Evolutionary conservation across 2,888 invertebrate species (phyloP).

Genomic region (Meta bourneti): DNA sequence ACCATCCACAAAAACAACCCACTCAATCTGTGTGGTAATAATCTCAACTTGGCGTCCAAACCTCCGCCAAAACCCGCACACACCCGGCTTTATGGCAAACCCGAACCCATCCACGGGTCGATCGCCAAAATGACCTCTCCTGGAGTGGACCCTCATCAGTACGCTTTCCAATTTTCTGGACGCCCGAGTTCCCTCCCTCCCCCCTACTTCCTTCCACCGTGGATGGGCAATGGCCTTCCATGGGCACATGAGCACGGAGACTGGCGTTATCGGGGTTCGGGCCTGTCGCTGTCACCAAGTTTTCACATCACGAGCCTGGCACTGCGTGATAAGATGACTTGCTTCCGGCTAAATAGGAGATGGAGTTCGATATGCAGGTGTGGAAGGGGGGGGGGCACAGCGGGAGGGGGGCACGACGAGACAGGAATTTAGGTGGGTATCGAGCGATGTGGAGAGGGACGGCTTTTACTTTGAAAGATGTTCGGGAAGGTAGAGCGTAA

Average conservation of each 20-base stretch:
- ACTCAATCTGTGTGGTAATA: too few species aligned
- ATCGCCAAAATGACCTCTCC: conserved; percentile 63
- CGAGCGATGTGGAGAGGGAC: background rate
- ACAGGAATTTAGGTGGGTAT: conserved; percentile 7
- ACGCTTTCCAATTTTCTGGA: conserved; percentile 55
- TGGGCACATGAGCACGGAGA: conserved; percentile 3
- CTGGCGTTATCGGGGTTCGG: conserved; percentile 38
- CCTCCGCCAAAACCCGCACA: too few species aligned
- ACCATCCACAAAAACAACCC: too few species aligned
- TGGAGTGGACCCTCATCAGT: conserved; percentile 50
- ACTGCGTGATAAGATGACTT: conserved; percentile 51
- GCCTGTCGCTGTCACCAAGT: conserved; percentile 54
- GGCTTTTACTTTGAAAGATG: background rate
- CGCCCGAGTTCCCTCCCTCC: background rate
- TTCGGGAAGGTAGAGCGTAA: conserved; percentile 5
- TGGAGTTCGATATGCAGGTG: conserved; percentile 13
- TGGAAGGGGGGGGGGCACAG: background rate
- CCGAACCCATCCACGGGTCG: conserved; percentile 37
- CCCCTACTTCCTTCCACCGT: background rate
- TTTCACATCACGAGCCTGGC: conserved; percentile 39
- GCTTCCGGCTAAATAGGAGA: conserved; percentile 57
- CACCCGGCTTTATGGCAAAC: background rate
- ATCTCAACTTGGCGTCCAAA: too few species aligned
- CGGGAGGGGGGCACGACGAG: background rate
- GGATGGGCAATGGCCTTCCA: conserved; percentile 40